Percentiles rank a stretch among this genome's conserved stretches.
phyloP scores from a whole-genome alignment of 2,113 vertebrate species.

The Candoia aspera region DNA sequence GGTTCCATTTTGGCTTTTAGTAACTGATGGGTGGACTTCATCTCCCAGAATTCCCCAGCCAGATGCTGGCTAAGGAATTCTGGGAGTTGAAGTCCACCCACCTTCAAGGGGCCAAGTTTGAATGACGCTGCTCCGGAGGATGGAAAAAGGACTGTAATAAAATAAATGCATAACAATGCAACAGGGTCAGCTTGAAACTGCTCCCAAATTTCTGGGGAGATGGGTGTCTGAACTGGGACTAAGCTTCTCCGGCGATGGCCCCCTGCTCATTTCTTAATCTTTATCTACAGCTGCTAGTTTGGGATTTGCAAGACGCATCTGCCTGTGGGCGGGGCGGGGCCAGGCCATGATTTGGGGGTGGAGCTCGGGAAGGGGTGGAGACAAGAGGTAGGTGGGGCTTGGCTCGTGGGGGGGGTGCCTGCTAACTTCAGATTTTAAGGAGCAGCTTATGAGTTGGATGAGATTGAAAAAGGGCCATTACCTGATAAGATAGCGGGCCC shows the following conservation, averaged over 20 bases:
- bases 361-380: not conserved
- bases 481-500: slow-evolving; percentile 93
- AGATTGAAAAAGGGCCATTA: slow-evolving; percentile 44
- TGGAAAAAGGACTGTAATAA: too few relatives aligned
- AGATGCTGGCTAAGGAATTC: too few relatives aligned
- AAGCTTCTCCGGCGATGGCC: not conserved
- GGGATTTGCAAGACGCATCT: not conserved
- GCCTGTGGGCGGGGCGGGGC: not conserved
- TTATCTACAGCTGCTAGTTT: not conserved
- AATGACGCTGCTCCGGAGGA: too few relatives aligned
- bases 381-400: not conserved
- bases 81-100: too few relatives aligned
- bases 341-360: not conserved
- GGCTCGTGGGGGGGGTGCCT: not conserved
- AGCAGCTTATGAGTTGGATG: too few relatives aligned
- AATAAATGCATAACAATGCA: not conserved
- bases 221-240: not conserved
- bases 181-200: not conserved
- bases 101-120: too few relatives aligned
- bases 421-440: not conserved
- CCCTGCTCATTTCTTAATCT: not conserved
- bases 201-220: not conserved
- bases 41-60: too few relatives aligned
- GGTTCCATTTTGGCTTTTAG: too few relatives aligned
- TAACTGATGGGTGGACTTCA: too few relatives aligned